Percentiles rank a stretch among this genome's conserved stretches.
Evolutionary conservation across 2,888 invertebrate species (phyloP).

Genomic region (Zhuqinia jingwanae): DNA sequence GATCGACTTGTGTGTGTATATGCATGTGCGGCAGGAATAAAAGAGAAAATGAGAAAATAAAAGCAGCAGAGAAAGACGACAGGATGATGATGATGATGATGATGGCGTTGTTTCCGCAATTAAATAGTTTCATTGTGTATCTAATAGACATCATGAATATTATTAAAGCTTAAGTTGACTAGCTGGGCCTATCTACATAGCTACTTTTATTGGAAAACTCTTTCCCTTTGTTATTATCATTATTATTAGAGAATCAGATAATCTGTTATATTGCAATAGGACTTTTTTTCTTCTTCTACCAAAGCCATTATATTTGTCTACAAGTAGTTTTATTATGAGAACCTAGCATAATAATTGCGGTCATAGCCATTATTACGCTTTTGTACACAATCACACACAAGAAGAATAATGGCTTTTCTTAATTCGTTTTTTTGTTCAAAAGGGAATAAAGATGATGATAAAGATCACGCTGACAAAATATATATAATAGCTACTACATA

Average conservation of each 20-base stretch:
- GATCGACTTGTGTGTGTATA: not conserved
- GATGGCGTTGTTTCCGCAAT: slow-evolving; percentile 16
- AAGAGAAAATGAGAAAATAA: slow-evolving; percentile 25
- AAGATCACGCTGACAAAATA: slow-evolving; percentile 61
- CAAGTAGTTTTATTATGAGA: slow-evolving; percentile 7
- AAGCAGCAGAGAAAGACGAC: not conserved
- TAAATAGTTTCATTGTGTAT: not conserved
- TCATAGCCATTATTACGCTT: slow-evolving; percentile 37
- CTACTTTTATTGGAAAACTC: not conserved
- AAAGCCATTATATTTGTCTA: not conserved
- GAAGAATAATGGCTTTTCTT: slow-evolving; percentile 10
- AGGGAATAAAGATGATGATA: slow-evolving; percentile 25
- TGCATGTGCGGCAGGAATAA: no score
- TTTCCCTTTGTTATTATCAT: not conserved
- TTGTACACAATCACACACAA: not conserved
- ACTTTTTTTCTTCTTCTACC: not conserved
- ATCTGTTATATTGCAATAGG: not conserved
- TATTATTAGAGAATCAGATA: not conserved
- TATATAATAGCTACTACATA: no score
- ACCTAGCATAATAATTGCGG: not conserved
- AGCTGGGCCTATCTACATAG: no score
- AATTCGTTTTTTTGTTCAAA: slow-evolving; percentile 20
- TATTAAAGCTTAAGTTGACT: no score
- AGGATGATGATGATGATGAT: not conserved
- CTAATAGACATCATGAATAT: not conserved